A percentile compares a stretch with the other conserved stretches of the same genome.
Evolutionary conservation across 37 sponge, comb jelly and placozoan genomes (phyloP).

Genomic region (Mnemiopsis leidyi): DNA sequence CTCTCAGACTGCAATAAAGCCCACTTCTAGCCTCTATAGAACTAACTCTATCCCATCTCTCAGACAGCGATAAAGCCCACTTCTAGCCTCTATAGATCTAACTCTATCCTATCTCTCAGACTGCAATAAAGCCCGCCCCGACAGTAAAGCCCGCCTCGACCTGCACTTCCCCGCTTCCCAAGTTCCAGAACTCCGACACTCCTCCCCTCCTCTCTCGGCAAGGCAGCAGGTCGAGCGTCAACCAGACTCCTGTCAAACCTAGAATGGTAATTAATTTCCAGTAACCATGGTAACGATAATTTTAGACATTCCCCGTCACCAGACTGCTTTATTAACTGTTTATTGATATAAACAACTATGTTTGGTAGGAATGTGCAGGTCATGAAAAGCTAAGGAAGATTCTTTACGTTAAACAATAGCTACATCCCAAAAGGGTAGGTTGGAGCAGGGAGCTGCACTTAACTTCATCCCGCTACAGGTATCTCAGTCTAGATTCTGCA

Average conservation of each 20-base stretch:
- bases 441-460: too few species aligned
- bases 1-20: too few species aligned
- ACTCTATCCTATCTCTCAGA: too few species aligned
- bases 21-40: too few species aligned
- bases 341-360: neutral
- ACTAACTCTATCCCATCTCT: too few species aligned
- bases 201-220: neutral
- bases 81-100: too few species aligned
- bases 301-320: neutral
- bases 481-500: too few species aligned
- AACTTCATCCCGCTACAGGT: too few species aligned
- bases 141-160: neutral
- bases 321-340: neutral
- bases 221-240: neutral
- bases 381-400: neutral
- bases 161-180: slow-evolving; percentile 43
- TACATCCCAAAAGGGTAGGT: too few species aligned
- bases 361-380: neutral
- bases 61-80: too few species aligned
- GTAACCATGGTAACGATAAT: neutral
- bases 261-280: slow-evolving; percentile 11
- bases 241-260: neutral
- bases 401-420: neutral
- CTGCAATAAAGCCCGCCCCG: too few species aligned
- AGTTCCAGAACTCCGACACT: neutral